Evolutionary conservation across 2,113 vertebrate species (phyloP), one percentile per base, ranked within the genome.

Genomic region (Anhinga rufa): DNA sequence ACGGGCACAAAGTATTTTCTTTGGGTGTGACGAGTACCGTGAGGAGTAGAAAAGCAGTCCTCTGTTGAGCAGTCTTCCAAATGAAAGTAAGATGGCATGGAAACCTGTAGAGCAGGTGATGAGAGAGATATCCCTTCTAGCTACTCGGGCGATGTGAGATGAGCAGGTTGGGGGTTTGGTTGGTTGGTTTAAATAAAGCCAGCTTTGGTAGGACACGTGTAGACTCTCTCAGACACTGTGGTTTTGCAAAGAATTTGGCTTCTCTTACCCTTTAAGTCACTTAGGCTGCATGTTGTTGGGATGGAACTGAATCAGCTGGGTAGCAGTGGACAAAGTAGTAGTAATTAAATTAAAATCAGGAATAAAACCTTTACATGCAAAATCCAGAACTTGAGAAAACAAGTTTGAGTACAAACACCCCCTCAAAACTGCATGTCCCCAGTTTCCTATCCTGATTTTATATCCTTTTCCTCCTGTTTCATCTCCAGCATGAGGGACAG

Each of bases 221-320:
- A 66, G 86, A 38, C 76, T 82, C 65, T 79, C 36, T 77, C 36
- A 90, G 97, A 87, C 84, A 29, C 44, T 88, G 70, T 71, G 86
- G 89, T 94, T 90, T 93, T 92, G 80, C 91, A 85, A 95, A 95
- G 92, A 49, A 93, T 92, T 94, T 83, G 88, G 52, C 89, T 92
- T 93, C 71, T 68, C 44, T 91, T 79, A 62, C 77, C 64, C 54
- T 2, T 55, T 64, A 44, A 94, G 48, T 92, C 54, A 36, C 75
- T 84, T 57, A 21, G 70, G 60, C 82, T 90, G 42, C 26, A 6
- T 51, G 32, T 86, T 90, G 57, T 94, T 82, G 90, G 91, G 65
- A 28, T 96, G 88, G 88, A 83, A 46, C 57, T 82, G 86, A 60
- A 54, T 90, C 78, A 86, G 66, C 82, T 87, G 88, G 79, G 55